Evolutionary conservation across 2,113 vertebrate species (phyloP).

Genomic region (Apodemus speciosus): DNA sequence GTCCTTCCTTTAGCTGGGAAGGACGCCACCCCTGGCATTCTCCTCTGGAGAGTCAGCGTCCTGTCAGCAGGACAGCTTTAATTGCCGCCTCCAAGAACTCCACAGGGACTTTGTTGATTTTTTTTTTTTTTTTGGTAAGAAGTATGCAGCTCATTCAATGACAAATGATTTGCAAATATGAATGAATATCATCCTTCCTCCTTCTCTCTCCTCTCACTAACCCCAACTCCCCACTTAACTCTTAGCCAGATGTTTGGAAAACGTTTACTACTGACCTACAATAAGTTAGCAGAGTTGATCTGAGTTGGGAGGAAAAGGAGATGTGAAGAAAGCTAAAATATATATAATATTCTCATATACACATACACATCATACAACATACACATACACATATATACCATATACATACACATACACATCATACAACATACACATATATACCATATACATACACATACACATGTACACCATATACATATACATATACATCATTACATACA

Average conservation of each 20-base stretch:
- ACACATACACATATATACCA: no score
- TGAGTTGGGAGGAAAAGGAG: neutral
- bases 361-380: no score
- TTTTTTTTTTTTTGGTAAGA: neutral
- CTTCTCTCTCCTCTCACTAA: neutral
- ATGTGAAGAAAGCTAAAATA: neutral
- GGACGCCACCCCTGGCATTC: slow-evolving; percentile 4
- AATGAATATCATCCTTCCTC: neutral
- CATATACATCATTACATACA: no score
- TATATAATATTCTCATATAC: neutral
- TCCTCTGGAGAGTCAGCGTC: neutral
- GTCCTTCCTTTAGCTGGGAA: neutral
- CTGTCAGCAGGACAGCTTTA: slow-evolving; percentile 16
- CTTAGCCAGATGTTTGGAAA: neutral
- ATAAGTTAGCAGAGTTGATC: neutral
- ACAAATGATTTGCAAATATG: neutral
- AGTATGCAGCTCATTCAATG: neutral
- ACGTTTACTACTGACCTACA: neutral
- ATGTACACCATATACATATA: no score
- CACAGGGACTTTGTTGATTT: neutral
- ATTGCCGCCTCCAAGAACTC: neutral
- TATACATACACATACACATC: no score
- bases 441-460: no score
- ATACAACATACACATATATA: no score
- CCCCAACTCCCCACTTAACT: no score